Evolutionary conservation across 2,797 vertebrate genomes (phyloP).

Genomic region (Psittacula derbiana): DNA sequence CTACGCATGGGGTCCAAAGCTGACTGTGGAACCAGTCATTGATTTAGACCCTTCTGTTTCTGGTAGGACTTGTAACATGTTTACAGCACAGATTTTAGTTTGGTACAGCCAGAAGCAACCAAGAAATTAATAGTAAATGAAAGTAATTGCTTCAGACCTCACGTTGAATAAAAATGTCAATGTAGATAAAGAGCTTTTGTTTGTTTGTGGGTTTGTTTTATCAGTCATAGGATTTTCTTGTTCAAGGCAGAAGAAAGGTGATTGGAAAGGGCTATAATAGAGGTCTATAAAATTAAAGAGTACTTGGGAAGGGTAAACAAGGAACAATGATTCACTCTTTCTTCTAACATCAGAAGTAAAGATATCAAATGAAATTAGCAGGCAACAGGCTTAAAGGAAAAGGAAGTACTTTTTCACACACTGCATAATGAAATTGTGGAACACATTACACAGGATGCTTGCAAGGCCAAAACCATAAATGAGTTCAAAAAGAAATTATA

Average conservation of each 20-base stretch:
- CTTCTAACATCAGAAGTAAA: neutral
- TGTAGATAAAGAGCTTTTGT: neutral
- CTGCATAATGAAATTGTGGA: conserved; percentile 58
- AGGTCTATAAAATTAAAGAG: neutral
- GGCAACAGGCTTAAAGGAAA: conserved; percentile 43
- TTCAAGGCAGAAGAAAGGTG: neutral
- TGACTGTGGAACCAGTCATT: neutral
- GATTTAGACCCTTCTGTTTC: neutral
- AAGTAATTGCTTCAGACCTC: neutral
- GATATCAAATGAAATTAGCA: conserved; percentile 46
- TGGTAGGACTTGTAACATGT: neutral
- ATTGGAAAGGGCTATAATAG: neutral
- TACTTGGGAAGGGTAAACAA: conserved; percentile 9
- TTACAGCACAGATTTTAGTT: neutral
- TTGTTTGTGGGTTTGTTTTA: neutral
- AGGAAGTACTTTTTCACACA: conserved; percentile 61
- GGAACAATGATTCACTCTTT: neutral
- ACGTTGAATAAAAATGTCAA: neutral
- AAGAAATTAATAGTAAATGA: neutral
- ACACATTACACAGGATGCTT: conserved; percentile 48
- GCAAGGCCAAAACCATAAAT: conserved; percentile 31
- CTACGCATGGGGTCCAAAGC: neutral
- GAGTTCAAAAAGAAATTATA: conserved; percentile 46
- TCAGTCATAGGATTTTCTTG: neutral
- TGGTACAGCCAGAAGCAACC: neutral